Evolutionary conservation across 2,797 vertebrate species (phyloP), one percentile per base, ranked within the genome.

Genomic region (Coendou prehensilis): DNA sequence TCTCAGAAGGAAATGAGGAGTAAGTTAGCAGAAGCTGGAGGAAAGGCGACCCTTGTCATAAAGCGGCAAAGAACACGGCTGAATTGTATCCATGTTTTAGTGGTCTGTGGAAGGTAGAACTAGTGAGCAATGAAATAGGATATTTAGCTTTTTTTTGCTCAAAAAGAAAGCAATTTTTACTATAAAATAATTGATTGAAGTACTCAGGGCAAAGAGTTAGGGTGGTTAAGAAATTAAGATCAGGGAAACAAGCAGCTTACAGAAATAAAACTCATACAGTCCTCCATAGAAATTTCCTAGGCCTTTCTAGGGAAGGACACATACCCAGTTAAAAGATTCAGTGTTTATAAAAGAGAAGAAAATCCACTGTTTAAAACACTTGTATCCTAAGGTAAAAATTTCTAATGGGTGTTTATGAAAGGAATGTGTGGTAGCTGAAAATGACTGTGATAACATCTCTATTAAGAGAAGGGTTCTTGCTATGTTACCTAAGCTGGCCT

Each of bases 171-270:
- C 54, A 85, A 89, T 82, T 41, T 79, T 50, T 94, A 69, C 28
- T 85, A 45, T 56, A 87, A 95, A 95, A 82, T 78, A 69, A 96
- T 56, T 69, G 76, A 83, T 41, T 57, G 52, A 89, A 57, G 52
- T 82, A 61, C n/a, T 92, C 79, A 92, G 45, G 61, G 63, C 56
- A 83, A 59, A 95, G 41, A 87, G 63, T 59, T 73, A 80, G 41
- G 14, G 30, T 79, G 57, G 52, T 54, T 91, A 85, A 88, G 80
- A 87, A 86, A 54, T 64, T 30, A 75, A 93, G 54, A 87, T n/a
- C 56, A 81, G 47, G 54, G 33, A 20, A 26, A 56, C 52, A 78
- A 57, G 15, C 13, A 57, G 61, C 47, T 67, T 94, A 50, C 17
- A 93, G 52, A 80, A 80, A 76, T 57, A 6, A 95, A 20, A 52